Conservation (phyloP, 2,797 vertebrate genomes). For the Phoxinus dragarum region DNA sequence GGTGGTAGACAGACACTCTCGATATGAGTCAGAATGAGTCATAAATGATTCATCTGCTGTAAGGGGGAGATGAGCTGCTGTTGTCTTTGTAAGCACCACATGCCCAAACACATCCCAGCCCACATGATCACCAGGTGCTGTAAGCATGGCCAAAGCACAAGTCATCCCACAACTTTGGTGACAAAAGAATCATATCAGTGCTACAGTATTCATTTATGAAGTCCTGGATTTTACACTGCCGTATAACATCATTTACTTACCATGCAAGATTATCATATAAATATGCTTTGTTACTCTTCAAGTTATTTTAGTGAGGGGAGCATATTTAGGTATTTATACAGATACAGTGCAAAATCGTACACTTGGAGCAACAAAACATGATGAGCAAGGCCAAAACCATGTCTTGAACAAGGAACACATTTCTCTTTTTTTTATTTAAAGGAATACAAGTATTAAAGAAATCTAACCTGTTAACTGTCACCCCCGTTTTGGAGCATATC, state of each 20-base stretch:
- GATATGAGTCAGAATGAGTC: conserved; percentile 43
- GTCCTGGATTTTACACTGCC: background rate
- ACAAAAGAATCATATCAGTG: conserved; percentile 12
- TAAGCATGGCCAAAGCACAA: conserved; percentile 40
- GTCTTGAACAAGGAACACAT: background rate
- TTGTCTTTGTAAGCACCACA: conserved; percentile 46
- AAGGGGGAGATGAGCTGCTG: conserved; percentile 48
- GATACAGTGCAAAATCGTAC: background rate
- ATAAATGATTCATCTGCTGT: conserved; percentile 44
- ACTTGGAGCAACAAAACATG: background rate
- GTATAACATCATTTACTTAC: background rate
- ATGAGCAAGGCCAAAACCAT: background rate
- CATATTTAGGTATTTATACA: background rate
- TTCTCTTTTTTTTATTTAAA: background rate
- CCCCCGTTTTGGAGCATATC: too few species aligned
- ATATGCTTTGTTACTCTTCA: background rate
- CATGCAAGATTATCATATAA: background rate
- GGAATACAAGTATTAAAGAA: background rate
- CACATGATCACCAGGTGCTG: conserved; percentile 51
- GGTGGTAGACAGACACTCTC: conserved; percentile 10
- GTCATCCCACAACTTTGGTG: conserved; percentile 42
- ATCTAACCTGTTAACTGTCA: too few species aligned
- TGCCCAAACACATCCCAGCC: conserved; percentile 44
- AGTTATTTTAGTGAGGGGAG: background rate
- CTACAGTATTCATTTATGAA: background rate